Evolutionary conservation across 2,888 invertebrate genomes (phyloP), one percentile per base, ranked within the genome.

Genomic region (Drosophila kanekoi): DNA sequence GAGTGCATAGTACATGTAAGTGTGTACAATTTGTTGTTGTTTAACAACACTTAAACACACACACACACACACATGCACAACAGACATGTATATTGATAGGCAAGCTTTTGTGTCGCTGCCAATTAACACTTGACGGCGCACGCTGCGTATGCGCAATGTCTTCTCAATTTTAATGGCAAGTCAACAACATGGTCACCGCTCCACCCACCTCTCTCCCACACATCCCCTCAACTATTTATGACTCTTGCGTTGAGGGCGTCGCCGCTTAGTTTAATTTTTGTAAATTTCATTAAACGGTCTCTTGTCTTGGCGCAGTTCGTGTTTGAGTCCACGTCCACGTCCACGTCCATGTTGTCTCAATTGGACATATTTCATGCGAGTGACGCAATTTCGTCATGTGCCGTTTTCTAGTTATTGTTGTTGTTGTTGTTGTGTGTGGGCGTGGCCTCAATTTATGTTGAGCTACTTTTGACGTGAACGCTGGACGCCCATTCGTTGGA

Each of bases 341-440:
- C 65, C 28, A 28, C 28, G 28, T 28, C 28, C 28, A 28, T 28
- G 28, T 28, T 28, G 8, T 28, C 63, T 66, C 87, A 88, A 87
- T 87, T 87, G 79, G 71, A 75, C 76, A 78, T 79, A 87, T 89
- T 74, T 89, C 79, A 89, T 72, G 73, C 48, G 56, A 64, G 68
- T 85, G 85, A 89, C 81, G 89, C 70, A 85, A 85, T 79, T 64
- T 66, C 69, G 88, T 85, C 88, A 83, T 82, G 60, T 78, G 64
- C 79, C 60, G 68, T 61, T 71, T 67, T 61, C 48, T 40, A 48
- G 49, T 40, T 10, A n/a, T 43, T 40, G 28, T 33, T 54, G 54
- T 32, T 60, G 54, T 32, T 60, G 56, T 63, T 59, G 54, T 56
- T 72, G 67, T 70, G 65, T 49, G 81, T 71, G 72, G 83, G 83